phyloP scores from a whole-genome alignment of 2,797 vertebrate genomes.

The Micromesistius poutassou region DNA sequence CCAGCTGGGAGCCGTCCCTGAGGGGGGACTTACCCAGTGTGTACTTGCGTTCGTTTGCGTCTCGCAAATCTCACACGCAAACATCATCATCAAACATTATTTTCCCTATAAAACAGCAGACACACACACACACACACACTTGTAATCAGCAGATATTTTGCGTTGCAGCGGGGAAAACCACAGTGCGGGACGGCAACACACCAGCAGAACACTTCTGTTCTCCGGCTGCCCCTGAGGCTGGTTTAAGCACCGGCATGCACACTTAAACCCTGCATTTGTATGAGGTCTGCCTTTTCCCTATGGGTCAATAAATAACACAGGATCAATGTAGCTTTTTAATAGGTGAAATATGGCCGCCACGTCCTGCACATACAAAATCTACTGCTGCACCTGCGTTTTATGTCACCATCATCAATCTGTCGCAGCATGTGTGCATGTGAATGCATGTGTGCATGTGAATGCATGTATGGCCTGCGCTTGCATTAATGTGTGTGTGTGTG shows the following conservation, averaged over 20 bases:
- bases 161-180: neutral
- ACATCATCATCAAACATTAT: neutral
- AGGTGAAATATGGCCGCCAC: constrained; percentile 15
- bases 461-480: constrained; percentile 7
- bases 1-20: neutral
- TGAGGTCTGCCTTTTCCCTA: neutral
- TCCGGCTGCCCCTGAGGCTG: neutral
- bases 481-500: constrained; percentile 10
- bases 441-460: neutral
- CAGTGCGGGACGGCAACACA: neutral
- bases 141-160: neutral
- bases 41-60: neutral
- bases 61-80: neutral
- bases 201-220: too few relatives aligned
- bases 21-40: neutral
- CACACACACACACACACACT: neutral
- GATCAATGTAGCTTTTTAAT: constrained; percentile 41
- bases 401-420: constrained; percentile 40
- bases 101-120: neutral
- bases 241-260: neutral
- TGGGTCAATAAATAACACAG: constrained; percentile 36
- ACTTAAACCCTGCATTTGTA: neutral
- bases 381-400: constrained; percentile 30
- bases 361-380: constrained; percentile 15
- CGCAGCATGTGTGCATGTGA: neutral